Evolutionary conservation across 2,797 vertebrate genomes (phyloP).

Genomic region (Diplodus puntazzo): DNA sequence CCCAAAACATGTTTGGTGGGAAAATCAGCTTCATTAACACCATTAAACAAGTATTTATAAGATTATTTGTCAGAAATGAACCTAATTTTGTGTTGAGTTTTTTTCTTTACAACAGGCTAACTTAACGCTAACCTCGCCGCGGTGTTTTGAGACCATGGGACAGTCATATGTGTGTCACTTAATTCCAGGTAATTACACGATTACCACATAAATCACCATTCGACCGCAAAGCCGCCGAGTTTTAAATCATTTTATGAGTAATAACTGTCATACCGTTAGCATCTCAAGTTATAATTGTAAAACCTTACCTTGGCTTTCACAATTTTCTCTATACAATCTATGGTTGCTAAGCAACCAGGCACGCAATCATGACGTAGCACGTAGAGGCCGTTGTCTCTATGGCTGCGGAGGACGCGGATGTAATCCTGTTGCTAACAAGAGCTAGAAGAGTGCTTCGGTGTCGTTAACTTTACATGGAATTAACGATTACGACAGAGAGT

Average conservation of each 20-base stretch:
- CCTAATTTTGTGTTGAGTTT: neutral
- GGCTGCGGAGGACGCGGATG: conserved; percentile 78
- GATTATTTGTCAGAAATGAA: neutral
- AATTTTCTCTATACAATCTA: too few relatives aligned
- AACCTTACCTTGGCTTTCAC: conserved; percentile 13
- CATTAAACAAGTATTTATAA: neutral
- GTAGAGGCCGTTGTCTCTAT: conserved; percentile 75
- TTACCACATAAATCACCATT: neutral
- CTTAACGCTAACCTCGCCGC: neutral
- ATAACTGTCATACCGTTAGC: neutral
- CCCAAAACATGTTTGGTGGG: neutral
- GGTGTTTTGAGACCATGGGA: neutral
- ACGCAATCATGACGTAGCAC: conserved; percentile 63
- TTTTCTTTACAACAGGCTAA: neutral
- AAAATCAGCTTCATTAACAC: neutral
- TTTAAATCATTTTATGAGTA: neutral
- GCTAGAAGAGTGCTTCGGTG: neutral
- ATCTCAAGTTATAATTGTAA: neutral
- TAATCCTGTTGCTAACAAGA: conserved; percentile 50
- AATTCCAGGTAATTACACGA: neutral
- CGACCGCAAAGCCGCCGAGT: fast-evolving
- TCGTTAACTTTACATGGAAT: neutral
- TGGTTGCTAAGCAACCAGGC: conserved; percentile 65
- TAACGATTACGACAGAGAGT: neutral
- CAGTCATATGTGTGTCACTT: neutral